Evolutionary conservation across 2,797 vertebrate species (phyloP), one percentile per base, ranked within the genome.

Genomic region (Falco berigora): DNA sequence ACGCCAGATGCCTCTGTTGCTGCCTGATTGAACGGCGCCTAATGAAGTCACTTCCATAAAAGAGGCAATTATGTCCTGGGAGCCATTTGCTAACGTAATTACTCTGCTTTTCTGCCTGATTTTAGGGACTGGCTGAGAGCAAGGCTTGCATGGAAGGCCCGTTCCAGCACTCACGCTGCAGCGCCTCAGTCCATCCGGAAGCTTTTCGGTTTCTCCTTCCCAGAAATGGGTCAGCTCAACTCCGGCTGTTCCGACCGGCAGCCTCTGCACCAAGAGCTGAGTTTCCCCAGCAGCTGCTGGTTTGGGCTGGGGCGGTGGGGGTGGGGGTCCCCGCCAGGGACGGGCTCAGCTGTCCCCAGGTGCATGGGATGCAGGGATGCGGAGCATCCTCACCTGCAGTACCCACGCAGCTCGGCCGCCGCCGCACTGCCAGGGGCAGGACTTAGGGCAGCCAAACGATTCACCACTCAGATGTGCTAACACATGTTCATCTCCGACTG

Each of bases 31-130:
- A 91, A 89, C 12, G 32, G 50, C 42, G 66, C 67, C 78, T 93
- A 92, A 94, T 93, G 94, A 96, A 94, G 95, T 96, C 92, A 94
- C 92, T 91, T 75, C 94, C 86, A 94, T 63, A 82, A 95, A 92
- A 73, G 95, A 92, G 84, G 83, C 86, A 92, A 89, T 95, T 94
- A 92, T 92, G 93, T 94, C 95, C 94, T 82, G 74, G 94, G 96
- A 96, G 91, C 94, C 55, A 13, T 94, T 95, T 94, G 89, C 81
- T 96, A 94, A 95, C 3, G 5, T 47, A 79, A 91, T 95, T 93
- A 87, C 92, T 25, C 90, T 67, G 34, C 64, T 88, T 80, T 88
- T 73, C 40, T 90, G 94, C 77, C 89, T 82, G 84, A 84, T 38
- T 92, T 84, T 73, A 93, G 92, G 0, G 3, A 49, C 12, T 34